phyloP scores from a whole-genome alignment of 2,797 vertebrate genomes.

The Pteronotus mesoamericanus region DNA sequence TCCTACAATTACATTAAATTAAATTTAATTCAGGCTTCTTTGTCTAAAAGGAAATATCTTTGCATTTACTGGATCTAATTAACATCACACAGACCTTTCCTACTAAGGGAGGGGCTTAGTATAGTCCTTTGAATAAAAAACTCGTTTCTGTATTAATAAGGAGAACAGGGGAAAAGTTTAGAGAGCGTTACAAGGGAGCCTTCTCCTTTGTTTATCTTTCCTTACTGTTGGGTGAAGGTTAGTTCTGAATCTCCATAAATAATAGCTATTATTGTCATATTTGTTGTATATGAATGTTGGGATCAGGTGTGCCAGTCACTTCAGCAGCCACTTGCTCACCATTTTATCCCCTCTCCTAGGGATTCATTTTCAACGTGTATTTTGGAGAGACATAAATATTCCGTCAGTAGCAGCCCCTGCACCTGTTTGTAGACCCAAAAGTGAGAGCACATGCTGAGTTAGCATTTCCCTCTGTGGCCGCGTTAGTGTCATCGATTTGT shows the following conservation, averaged over 20 bases:
- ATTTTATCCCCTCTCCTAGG: not conserved
- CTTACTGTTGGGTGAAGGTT: not conserved
- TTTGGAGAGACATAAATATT: not conserved
- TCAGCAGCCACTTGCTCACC: accelerated
- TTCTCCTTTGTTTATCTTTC: not conserved
- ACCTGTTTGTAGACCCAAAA: not conserved
- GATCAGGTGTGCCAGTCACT: not conserved
- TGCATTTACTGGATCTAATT: constrained; percentile 47
- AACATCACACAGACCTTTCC: constrained; percentile 24
- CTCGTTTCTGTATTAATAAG: not conserved
- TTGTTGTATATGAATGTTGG: not conserved
- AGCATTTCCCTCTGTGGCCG: not conserved
- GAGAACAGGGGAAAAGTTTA: not conserved
- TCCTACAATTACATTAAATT: constrained; percentile 55
- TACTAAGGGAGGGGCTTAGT: not conserved
- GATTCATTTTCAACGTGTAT: not conserved
- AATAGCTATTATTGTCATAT: not conserved
- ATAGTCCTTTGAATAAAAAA: constrained; percentile 2
- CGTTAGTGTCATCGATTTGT: not conserved
- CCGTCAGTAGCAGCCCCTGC: not conserved
- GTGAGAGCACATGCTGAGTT: not conserved
- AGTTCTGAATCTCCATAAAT: not conserved
- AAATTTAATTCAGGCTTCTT: constrained; percentile 47
- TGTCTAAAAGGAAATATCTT: constrained; percentile 57
- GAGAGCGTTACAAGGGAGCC: not conserved